Percentiles rank a stretch among this genome's conserved stretches.
phyloP scores from a whole-genome alignment of 2,113 vertebrate genomes.

The Anhinga anhinga region DNA sequence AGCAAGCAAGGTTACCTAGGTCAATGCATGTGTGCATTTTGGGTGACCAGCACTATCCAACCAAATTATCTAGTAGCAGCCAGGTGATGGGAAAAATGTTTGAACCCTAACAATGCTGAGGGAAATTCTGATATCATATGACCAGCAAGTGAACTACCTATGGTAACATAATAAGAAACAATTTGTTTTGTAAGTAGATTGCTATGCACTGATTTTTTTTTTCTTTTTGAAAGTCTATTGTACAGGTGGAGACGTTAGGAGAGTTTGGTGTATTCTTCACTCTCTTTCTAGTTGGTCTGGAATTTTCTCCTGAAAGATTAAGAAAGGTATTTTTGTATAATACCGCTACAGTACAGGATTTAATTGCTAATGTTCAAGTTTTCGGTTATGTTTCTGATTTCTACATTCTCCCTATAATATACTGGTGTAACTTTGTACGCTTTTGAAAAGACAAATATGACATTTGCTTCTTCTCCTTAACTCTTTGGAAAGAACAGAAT shows the following conservation, averaged over 20 bases:
- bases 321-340: conserved; percentile 82
- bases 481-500: neutral
- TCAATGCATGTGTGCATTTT: rapidly evolving
- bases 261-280: conserved; percentile 98
- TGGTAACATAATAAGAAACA: neutral
- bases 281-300: conserved; percentile 96
- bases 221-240: conserved; percentile 84
- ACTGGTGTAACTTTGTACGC: neutral
- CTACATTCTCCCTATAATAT: neutral
- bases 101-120: neutral
- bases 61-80: neutral
- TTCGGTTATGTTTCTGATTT: neutral
- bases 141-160: neutral
- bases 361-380: neutral
- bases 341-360: neutral
- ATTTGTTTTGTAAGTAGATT: neutral
- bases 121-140: neutral
- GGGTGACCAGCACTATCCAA: neutral
- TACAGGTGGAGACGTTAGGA: conserved; percentile 95
- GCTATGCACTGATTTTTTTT: neutral
- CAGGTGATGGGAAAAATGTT: neutral
- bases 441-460: neutral
- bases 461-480: neutral
- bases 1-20: neutral
- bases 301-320: conserved; percentile 96